Conservation (phyloP, 2,888 invertebrate species). For the Drosophila aldrichi region DNA sequence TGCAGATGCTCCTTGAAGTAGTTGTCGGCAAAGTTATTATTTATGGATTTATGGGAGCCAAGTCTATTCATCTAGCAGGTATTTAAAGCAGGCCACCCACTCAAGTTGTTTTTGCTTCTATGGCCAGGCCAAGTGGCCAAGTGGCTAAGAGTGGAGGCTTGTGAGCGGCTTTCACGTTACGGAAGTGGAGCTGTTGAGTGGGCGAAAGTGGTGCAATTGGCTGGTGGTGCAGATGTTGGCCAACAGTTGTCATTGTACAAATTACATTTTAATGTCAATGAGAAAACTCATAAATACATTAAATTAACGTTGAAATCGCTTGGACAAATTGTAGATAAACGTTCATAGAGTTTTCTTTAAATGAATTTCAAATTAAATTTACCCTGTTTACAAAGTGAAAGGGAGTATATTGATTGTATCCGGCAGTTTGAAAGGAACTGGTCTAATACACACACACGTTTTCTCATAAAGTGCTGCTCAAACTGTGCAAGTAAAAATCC, state of each 20-base stretch:
- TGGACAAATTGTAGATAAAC: slow-evolving; percentile 14
- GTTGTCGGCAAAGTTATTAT: slow-evolving; percentile 51
- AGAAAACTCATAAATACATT: slow-evolving; percentile 22
- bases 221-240: slow-evolving; percentile 24
- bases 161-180: slow-evolving; percentile 33
- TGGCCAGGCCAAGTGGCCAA: slow-evolving; percentile 48
- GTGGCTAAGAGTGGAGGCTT: slow-evolving; percentile 21
- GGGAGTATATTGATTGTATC: neutral
- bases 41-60: slow-evolving; percentile 53
- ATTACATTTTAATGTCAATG: slow-evolving; percentile 52
- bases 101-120: slow-evolving; percentile 46
- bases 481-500: neutral
- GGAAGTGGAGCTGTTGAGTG: slow-evolving; percentile 50
- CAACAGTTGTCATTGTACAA: slow-evolving; percentile 51
- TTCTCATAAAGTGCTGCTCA: neutral
- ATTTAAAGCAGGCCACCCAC: slow-evolving; percentile 55
- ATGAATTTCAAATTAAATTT: slow-evolving; percentile 13
- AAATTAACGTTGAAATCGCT: slow-evolving; percentile 14
- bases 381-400: neutral
- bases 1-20: slow-evolving; percentile 19
- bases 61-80: slow-evolving; percentile 54
- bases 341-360: neutral
- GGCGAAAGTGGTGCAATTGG: slow-evolving; percentile 71
- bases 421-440: slow-evolving; percentile 1
- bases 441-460: neutral